These are phyloP conservation scores for Oryzias javanicus DNA, from an alignment of 2,113 vertebrate species.

Conservation along the genomic window DNA sequence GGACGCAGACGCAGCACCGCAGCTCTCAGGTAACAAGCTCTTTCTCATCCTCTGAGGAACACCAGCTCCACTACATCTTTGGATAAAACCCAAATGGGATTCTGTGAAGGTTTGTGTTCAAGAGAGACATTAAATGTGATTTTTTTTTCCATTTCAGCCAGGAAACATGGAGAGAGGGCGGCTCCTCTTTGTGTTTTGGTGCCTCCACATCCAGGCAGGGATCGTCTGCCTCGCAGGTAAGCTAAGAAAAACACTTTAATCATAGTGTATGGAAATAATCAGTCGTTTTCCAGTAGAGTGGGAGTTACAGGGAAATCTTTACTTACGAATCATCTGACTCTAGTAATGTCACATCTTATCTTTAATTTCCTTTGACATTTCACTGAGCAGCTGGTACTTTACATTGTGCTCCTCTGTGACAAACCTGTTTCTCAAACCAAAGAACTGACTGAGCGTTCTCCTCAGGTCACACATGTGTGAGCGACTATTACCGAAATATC, in stretches of 20 bases:
- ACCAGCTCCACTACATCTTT: too few relatives aligned
- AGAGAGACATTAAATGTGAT: neutral
- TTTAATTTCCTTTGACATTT: neutral
- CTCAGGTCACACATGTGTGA: slow-evolving; percentile 34
- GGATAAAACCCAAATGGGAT: neutral
- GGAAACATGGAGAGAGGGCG: slow-evolving; percentile 25
- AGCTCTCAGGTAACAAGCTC: slow-evolving; percentile 35
- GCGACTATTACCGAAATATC: slow-evolving; percentile 19
- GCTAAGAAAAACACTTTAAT: neutral
- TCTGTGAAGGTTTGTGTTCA: neutral
- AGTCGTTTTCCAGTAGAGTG: neutral
- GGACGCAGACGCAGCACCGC: slow-evolving; percentile 19
- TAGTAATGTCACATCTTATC: neutral
- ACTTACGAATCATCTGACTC: too few relatives aligned
- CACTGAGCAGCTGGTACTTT: neutral
- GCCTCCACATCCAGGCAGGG: neutral
- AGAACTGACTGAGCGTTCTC: neutral
- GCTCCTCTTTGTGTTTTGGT: slow-evolving; percentile 31
- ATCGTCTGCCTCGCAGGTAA: slow-evolving; percentile 20
- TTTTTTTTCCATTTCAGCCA: neutral
- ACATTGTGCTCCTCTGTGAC: neutral
- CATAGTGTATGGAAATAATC: neutral
- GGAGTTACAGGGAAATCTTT: slow-evolving; percentile 13
- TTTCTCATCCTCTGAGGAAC: slow-evolving; percentile 1
- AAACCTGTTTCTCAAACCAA: too few relatives aligned